phyloP scores from a whole-genome alignment of 2,797 vertebrate genomes.

The Cuculus canorus region DNA sequence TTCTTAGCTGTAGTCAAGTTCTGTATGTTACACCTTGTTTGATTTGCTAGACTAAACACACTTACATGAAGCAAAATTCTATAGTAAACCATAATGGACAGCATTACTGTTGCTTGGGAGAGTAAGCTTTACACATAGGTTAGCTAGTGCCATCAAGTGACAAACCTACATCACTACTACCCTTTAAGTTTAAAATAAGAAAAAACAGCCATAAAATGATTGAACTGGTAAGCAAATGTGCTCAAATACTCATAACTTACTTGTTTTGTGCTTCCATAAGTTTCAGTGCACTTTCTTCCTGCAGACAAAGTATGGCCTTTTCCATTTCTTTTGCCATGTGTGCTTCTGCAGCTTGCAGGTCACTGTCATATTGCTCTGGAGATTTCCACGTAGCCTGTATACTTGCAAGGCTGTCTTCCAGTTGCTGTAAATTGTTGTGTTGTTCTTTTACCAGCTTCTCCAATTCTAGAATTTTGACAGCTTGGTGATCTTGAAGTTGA shows the following conservation, averaged over 20 bases:
- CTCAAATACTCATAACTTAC: constrained; percentile 66
- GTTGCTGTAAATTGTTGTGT: constrained; percentile 74
- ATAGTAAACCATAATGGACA: fast-evolving
- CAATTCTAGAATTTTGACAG: constrained; percentile 71
- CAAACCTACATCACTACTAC: not conserved
- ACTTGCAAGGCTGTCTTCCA: constrained; percentile 76
- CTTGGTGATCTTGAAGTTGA: constrained; percentile 69
- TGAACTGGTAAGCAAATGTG: not conserved
- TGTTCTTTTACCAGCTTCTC: constrained; percentile 80
- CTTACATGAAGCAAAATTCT: not conserved
- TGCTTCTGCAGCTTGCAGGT: constrained; percentile 72
- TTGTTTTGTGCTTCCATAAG: constrained; percentile 78
- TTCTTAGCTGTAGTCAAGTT: not conserved
- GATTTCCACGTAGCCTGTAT: constrained; percentile 66
- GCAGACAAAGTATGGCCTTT: constrained; percentile 59
- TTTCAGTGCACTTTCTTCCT: constrained; percentile 77
- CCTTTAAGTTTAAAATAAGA: not conserved
- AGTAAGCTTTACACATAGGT: not conserved
- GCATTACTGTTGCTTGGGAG: not conserved
- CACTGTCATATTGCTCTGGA: constrained; percentile 64
- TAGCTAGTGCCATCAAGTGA: not conserved
- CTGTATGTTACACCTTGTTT: not conserved
- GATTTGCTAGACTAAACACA: not conserved
- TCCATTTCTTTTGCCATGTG: constrained; percentile 76
- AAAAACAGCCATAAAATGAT: not conserved